Evolutionary conservation across 1,140 invertebrate species (phyloP).

Genomic region (Scaptomyza montana): DNA sequence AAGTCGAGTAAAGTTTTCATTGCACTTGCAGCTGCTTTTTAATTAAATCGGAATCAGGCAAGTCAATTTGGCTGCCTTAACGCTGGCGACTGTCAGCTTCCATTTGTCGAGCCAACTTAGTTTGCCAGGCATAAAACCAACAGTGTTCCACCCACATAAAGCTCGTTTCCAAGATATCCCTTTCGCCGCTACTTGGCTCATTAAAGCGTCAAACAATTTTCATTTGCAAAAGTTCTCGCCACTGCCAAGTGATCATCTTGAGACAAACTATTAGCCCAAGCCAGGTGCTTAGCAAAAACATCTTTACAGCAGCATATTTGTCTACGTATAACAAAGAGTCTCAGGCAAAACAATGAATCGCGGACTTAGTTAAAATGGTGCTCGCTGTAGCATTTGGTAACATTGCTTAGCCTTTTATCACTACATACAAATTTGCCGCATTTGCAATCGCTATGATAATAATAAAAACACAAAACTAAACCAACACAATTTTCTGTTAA

Average conservation of each 20-base stretch:
- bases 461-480: conserved; percentile 8
- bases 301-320: background rate
- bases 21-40: conserved; percentile 59
- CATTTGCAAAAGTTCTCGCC: conserved; percentile 12
- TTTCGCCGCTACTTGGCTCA: conserved; percentile 49
- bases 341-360: background rate
- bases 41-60: conserved; percentile 69
- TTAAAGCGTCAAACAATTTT: conserved; percentile 71
- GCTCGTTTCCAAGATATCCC: background rate
- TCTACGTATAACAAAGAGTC: background rate
- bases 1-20: conserved; percentile 29
- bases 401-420: background rate
- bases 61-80: conserved; percentile 56
- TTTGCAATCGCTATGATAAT: conserved; percentile 7
- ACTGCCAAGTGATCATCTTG: conserved; percentile 6
- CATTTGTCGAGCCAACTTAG: conserved; percentile 34
- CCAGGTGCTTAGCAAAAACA: conserved; percentile 19
- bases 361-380: conserved; percentile 13
- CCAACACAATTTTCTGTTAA: background rate
- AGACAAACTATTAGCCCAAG: conserved; percentile 42
- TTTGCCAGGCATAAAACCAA: background rate
- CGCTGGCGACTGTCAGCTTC: conserved; percentile 40
- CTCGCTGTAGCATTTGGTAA: background rate
- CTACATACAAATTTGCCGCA: background rate
- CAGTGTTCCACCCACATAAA: background rate